Conservation (phyloP, 2,888 invertebrate genomes). For the Ctenicera cuprea region DNA sequence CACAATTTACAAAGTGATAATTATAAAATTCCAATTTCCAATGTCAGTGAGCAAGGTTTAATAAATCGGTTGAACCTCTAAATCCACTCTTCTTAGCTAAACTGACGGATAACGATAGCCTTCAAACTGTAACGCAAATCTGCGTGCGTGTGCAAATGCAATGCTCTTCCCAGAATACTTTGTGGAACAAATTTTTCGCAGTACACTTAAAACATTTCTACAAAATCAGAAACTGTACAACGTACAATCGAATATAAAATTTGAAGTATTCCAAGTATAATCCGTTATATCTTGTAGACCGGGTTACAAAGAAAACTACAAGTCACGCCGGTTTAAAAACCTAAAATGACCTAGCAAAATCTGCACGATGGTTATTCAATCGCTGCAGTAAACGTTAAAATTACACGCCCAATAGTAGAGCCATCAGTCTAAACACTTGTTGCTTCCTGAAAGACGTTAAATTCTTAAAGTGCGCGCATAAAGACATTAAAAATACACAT, state of each 20-base stretch:
- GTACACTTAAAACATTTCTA: too few relatives aligned
- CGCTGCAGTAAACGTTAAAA: background rate
- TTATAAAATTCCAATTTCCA: too few relatives aligned
- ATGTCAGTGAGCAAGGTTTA: too few relatives aligned
- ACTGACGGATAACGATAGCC: too few relatives aligned
- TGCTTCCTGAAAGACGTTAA: slow-evolving; percentile 41
- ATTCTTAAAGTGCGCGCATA: slow-evolving; percentile 30
- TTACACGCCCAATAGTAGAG: background rate
- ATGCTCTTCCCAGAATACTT: too few relatives aligned
- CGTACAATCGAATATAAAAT: background rate
- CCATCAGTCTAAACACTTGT: slow-evolving; percentile 36
- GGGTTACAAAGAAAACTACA: slow-evolving; percentile 14
- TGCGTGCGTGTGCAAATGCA: too few relatives aligned
- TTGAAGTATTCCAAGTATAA: background rate
- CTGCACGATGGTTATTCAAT: background rate
- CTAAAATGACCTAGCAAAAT: slow-evolving; percentile 20
- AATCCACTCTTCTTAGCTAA: too few relatives aligned
- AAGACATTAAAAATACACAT: slow-evolving; percentile 43
- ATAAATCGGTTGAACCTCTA: too few relatives aligned
- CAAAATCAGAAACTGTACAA: too few relatives aligned
- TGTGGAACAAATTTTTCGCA: too few relatives aligned
- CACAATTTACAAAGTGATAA: too few relatives aligned
- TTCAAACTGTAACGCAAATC: too few relatives aligned
- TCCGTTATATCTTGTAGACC: background rate
- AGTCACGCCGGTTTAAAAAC: slow-evolving; percentile 25